Percentiles rank a stretch among this genome's conserved stretches.
Conservation (phyloP, 2,888 invertebrate genomes). For the Cyrtodaria siliqua region DNA sequence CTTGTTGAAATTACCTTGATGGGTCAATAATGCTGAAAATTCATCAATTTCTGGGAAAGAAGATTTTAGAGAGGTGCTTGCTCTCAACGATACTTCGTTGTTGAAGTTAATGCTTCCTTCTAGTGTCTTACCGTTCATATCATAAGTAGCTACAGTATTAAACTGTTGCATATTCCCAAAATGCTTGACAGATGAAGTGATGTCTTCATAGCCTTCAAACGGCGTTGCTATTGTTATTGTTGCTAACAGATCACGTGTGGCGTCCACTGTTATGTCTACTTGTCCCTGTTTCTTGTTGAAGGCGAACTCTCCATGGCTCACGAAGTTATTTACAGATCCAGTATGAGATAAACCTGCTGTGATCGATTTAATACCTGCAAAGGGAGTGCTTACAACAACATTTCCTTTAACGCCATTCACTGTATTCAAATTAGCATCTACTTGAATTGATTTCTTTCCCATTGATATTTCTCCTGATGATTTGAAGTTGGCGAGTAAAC, state of each 20-base stretch:
- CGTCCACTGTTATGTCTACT: conserved; percentile 25
- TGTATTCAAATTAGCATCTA: conserved; percentile 22
- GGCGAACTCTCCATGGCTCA: conserved; percentile 28
- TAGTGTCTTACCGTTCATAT: conserved; percentile 13
- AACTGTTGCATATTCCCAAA: conserved; percentile 26
- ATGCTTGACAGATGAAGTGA: conserved; percentile 33
- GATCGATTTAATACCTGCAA: conserved; percentile 26
- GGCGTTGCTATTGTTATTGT: conserved; percentile 28
- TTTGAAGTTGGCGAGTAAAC: conserved; percentile 34
- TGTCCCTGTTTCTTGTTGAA: conserved; percentile 17
- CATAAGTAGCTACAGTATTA: conserved; percentile 24
- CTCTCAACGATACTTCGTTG: conserved; percentile 2
- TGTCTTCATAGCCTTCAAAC: conserved; percentile 25
- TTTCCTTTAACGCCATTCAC: conserved; percentile 30
- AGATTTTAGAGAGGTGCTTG: conserved; percentile 36
- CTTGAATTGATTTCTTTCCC: conserved; percentile 30
- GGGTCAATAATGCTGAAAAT: conserved; percentile 29
- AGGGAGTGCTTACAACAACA: conserved; percentile 30
- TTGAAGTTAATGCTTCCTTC: conserved; percentile 27
- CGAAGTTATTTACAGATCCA: conserved; percentile 38
- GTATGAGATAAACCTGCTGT: conserved; percentile 26
- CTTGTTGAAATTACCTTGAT: conserved; percentile 6
- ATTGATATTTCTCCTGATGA: conserved; percentile 24
- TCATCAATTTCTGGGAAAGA: conserved; percentile 21
- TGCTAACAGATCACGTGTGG: conserved; percentile 18